phyloP scores from a whole-genome alignment of 2,113 vertebrate species.

The Cricetomys ansorgei region DNA sequence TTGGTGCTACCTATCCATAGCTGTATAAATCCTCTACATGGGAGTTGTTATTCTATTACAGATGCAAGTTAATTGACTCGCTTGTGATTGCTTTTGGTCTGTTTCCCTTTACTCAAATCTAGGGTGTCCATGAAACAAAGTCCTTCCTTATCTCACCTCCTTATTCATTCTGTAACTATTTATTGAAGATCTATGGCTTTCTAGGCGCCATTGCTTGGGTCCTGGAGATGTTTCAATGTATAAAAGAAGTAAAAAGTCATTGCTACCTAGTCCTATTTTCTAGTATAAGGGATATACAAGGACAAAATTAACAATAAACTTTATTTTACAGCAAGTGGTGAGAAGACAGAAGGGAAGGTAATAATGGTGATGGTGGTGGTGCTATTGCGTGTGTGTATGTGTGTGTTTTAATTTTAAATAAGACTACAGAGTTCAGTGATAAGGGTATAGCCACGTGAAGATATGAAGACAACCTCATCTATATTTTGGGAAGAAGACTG shows the following conservation, averaged over 20 bases:
- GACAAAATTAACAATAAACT: not conserved
- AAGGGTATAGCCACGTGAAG: not conserved
- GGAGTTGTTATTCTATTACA: not conserved
- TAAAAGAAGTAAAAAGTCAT: not conserved
- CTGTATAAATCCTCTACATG: constrained; percentile 22
- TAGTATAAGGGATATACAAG: not conserved
- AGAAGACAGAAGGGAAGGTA: not conserved
- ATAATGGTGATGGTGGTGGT: not conserved
- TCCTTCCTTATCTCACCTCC: not conserved
- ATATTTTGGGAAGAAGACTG: not conserved
- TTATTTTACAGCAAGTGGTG: not conserved
- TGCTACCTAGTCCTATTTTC: constrained; percentile 13
- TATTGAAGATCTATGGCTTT: not conserved
- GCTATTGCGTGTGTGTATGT: not conserved
- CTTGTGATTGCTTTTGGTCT: not conserved
- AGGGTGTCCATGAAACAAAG: not conserved
- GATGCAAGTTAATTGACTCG: not conserved
- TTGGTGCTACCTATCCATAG: not conserved
- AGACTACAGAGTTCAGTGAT: not conserved
- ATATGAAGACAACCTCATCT: not conserved
- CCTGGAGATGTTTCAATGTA: not conserved
- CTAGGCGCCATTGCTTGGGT: not conserved
- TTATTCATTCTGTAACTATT: constrained; percentile 12
- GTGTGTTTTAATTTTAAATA: not conserved
- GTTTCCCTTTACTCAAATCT: not conserved